Percentiles rank a stretch among this genome's conserved stretches.
Evolutionary conservation across 1,140 invertebrate genomes (phyloP).

Genomic region (Hylaeus volcanicus): DNA sequence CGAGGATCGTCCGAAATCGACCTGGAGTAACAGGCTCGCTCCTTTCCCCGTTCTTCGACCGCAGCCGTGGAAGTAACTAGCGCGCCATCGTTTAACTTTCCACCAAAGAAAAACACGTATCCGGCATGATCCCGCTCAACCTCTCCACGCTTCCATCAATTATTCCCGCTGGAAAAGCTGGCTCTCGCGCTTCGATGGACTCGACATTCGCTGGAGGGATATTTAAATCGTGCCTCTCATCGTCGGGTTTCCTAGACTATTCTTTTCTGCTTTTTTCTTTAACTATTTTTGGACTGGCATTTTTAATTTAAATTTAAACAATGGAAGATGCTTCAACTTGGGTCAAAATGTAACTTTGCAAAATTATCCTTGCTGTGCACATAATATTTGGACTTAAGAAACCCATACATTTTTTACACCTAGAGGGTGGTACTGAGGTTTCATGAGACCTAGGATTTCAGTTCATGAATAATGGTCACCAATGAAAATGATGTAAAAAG

Average conservation of each 20-base stretch:
- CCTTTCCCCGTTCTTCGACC: conserved; percentile 21
- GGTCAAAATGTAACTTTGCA: too few relatives aligned
- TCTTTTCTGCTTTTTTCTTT: neutral
- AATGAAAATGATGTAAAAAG: too few relatives aligned
- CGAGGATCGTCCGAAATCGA: conserved; percentile 42
- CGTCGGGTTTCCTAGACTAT: conserved; percentile 3
- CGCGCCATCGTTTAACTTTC: conserved; percentile 54
- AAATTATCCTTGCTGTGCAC: too few relatives aligned
- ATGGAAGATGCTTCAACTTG: too few relatives aligned
- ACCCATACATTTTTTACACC: too few relatives aligned
- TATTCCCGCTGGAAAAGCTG: conserved; percentile 34
- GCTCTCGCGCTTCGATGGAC: conserved; percentile 8
- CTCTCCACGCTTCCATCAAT: conserved; percentile 25
- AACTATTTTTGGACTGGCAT: too few relatives aligned
- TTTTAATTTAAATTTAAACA: too few relatives aligned
- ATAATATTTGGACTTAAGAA: too few relatives aligned
- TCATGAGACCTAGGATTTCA: too few relatives aligned
- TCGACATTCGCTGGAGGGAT: conserved; percentile 18
- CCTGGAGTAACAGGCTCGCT: conserved; percentile 6
- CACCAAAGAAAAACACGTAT: conserved; percentile 59
- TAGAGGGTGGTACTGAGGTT: too few relatives aligned
- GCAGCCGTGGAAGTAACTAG: conserved; percentile 28
- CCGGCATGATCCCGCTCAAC: neutral
- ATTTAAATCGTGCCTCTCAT: neutral
- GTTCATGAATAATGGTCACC: too few relatives aligned